These are phyloP conservation scores for Chlorops oryzae DNA, from an alignment of 1,140 invertebrate genomes.

Conservation along the genomic window DNA sequence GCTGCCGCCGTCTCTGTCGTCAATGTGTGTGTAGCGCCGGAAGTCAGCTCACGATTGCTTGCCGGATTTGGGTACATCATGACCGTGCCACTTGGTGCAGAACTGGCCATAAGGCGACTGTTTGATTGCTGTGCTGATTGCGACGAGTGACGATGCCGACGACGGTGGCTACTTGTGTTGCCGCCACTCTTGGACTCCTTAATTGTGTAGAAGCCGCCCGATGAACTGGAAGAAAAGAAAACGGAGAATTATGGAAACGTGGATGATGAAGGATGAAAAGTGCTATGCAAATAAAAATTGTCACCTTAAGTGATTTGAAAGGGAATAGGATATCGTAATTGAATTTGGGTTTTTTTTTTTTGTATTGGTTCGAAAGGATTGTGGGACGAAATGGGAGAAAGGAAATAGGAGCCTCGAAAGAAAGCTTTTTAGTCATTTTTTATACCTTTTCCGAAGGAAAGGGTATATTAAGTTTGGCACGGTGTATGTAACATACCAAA, in stretches of 20 bases:
- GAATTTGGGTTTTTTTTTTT: too few relatives aligned
- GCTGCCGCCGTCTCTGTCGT: background rate
- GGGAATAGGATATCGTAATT: too few relatives aligned
- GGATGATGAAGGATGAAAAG: too few relatives aligned
- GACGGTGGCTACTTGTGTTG: slow-evolving; percentile 11
- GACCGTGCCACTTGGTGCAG: slow-evolving; percentile 42
- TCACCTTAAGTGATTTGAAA: too few relatives aligned
- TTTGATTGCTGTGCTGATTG: slow-evolving; percentile 21
- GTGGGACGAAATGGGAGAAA: too few relatives aligned
- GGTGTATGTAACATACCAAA: too few relatives aligned
- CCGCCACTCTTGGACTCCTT: slow-evolving; percentile 26
- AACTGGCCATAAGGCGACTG: slow-evolving; percentile 37
- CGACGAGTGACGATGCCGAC: slow-evolving; percentile 2
- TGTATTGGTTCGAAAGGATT: too few relatives aligned
- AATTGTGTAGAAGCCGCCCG: slow-evolving; percentile 41
- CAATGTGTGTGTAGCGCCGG: background rate
- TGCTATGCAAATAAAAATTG: too few relatives aligned
- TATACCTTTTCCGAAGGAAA: too few relatives aligned
- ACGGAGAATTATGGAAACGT: background rate
- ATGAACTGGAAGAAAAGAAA: slow-evolving; percentile 27
- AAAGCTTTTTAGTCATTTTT: too few relatives aligned
- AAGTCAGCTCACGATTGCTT: slow-evolving; percentile 14
- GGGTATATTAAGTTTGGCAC: too few relatives aligned
- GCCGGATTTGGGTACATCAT: slow-evolving; percentile 43
- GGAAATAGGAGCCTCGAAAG: too few relatives aligned